Evolutionary conservation across 2,113 vertebrate genomes (phyloP), one percentile per base, ranked within the genome.

Genomic region (Scalopus aquaticus): DNA sequence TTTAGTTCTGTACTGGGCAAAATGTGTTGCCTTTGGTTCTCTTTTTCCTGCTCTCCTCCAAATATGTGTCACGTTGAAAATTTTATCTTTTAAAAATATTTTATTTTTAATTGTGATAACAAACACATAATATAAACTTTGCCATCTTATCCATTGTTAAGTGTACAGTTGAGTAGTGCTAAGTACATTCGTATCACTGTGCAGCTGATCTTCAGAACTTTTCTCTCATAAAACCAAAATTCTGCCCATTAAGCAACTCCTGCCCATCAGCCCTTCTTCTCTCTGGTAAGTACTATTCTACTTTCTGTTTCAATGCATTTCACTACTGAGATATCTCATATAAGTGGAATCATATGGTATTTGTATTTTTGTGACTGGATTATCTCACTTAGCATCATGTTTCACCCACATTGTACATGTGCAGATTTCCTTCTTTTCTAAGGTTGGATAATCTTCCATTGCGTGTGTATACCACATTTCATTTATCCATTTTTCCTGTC

Each of bases 61-160:
- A 94, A 90, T 93, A 78, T 64, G 56, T 42, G n/a, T 79, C 30
- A 30, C 73, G 22, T 58, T 32, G 37, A 39, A 69, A 84, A 13
- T 62, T 82, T 49, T 77, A 91, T 76, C 85, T 74, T 93, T 73
- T 54, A 42, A 51, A 73, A 93, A 37, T 77, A 76, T 88, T 93
- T 91, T 69, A 84, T 88, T 91, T 94, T 92, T 79, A 72, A 95
- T 77, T 62, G 35, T 82, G 62, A 44, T 37, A 86, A 95, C n/a
- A 90, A 67, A 85, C 37, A 79, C 42, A 30, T 85, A 77, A 94
- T 42, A 60, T 49, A 83, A 78, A 95, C 72, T 77, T 76, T 81
- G 49, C 51, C 62, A 58, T 32, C 58, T 79, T 96, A 85, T 60
- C 62, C 16, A 88, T 93, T 93, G 92, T 80, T 49, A 89, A 95